Conservation (phyloP, 2,888 invertebrate species). For the Prosopocoilus inquinatus region DNA sequence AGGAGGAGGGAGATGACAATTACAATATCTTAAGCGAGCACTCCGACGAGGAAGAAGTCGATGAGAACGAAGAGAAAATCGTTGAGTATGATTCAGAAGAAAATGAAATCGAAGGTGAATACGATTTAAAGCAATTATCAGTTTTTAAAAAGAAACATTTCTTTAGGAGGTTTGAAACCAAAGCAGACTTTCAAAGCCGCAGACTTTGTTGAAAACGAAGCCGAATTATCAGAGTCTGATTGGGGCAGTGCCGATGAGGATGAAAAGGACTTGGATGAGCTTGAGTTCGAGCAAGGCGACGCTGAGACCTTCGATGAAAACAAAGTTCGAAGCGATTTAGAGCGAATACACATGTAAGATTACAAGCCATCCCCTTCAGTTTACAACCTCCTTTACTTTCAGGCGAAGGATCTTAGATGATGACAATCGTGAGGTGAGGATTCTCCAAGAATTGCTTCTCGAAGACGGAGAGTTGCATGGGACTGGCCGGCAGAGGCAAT, state of each 20-base stretch:
- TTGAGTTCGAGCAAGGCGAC: conserved; percentile 85
- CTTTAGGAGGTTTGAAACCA: conserved; percentile 5
- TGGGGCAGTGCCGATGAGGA: conserved; percentile 84
- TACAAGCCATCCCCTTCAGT: background rate
- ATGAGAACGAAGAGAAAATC: conserved; percentile 46
- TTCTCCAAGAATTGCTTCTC: conserved; percentile 82
- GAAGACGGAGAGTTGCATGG: conserved; percentile 85
- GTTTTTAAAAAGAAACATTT: background rate
- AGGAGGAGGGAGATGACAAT: conserved; percentile 37
- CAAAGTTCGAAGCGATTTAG: conserved; percentile 75
- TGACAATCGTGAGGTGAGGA: conserved; percentile 79
- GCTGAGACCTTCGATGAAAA: conserved; percentile 78
- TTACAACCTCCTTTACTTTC: conserved; percentile 21
- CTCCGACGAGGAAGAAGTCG: conserved; percentile 42
- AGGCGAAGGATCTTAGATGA: conserved; percentile 82
- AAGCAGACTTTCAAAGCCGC: conserved; percentile 47
- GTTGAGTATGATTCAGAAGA: conserved; percentile 84
- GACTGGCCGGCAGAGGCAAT: conserved; percentile 75
- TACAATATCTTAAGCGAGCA: conserved; percentile 40
- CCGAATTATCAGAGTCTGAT: conserved; percentile 88
- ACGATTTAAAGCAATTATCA: too few relatives aligned
- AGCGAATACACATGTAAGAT: conserved; percentile 79
- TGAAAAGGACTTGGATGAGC: conserved; percentile 72
- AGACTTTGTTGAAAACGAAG: conserved; percentile 86
- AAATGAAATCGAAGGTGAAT: conserved; percentile 69